Percentiles rank a stretch among this genome's conserved stretches.
Evolutionary conservation across 2,113 vertebrate species (phyloP).

Genomic region (Charadrius vociferus): DNA sequence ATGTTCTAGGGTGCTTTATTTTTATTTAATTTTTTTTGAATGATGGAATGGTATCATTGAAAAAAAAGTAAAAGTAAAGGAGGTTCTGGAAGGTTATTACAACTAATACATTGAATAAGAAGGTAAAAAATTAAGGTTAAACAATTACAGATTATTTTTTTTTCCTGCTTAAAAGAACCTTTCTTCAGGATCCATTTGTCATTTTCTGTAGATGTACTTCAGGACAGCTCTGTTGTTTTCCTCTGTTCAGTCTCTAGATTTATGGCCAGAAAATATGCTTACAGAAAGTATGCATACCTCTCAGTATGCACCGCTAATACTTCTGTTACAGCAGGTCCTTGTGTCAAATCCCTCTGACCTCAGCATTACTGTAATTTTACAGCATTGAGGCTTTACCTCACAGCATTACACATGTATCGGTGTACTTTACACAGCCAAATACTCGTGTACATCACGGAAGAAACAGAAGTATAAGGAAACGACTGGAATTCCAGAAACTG

Average conservation of each 20-base stretch:
- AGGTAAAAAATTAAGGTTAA: not conserved
- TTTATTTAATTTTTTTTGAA: not conserved
- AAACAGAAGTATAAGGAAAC: not conserved
- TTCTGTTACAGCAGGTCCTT: not conserved
- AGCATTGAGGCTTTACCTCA: not conserved
- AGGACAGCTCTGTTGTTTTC: not conserved
- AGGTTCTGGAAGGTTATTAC: not conserved
- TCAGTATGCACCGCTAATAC: not conserved
- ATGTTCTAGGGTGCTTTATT: not conserved
- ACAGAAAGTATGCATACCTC: not conserved
- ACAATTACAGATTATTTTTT: not conserved
- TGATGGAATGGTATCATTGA: not conserved
- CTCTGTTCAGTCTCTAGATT: not conserved
- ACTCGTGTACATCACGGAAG: not conserved
- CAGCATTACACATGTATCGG: accelerated
- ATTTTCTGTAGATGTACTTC: not conserved
- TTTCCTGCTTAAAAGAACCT: not conserved
- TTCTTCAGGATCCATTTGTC: not conserved
- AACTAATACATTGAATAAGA: not conserved
- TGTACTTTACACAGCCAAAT: not conserved
- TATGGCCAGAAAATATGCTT: not conserved
- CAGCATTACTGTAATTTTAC: not conserved
- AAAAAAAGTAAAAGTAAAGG: not conserved
- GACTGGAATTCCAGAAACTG: not conserved
- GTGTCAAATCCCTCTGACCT: not conserved